Percentiles rank a stretch among this genome's conserved stretches.
Evolutionary conservation across 2,113 vertebrate genomes (phyloP).

Genomic region (Meriones unguiculatus): DNA sequence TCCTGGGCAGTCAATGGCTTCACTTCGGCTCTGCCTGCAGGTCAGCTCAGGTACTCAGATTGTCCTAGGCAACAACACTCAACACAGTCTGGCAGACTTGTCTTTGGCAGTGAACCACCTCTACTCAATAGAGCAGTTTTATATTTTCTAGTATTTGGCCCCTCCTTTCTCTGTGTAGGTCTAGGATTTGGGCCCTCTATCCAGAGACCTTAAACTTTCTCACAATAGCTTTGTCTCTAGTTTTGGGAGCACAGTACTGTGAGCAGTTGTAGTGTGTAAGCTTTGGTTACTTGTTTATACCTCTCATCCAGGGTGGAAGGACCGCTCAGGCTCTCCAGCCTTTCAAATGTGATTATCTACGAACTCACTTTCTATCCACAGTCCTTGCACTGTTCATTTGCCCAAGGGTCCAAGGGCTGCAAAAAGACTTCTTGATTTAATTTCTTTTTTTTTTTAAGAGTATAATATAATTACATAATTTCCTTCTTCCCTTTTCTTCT

Average conservation of each 20-base stretch:
- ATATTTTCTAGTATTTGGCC: background rate
- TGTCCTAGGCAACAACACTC: background rate
- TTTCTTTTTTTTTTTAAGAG: background rate
- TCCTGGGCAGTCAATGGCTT: background rate
- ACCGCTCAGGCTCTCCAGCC: background rate
- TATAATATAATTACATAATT: background rate
- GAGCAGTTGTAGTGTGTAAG: background rate
- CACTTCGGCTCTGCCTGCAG: background rate
- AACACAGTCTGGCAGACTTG: background rate
- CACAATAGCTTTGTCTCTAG: background rate
- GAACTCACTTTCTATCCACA: background rate
- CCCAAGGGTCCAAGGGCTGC: background rate
- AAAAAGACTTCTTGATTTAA: background rate
- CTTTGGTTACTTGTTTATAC: background rate
- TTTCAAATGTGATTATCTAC: slow-evolving; percentile 27
- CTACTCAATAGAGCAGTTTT: background rate
- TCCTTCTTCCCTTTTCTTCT: too few species aligned
- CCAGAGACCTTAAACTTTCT: background rate
- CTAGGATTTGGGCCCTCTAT: background rate
- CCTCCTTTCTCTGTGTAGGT: background rate
- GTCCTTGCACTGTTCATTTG: background rate
- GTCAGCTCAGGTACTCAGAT: background rate
- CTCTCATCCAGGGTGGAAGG: background rate
- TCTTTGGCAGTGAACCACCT: background rate
- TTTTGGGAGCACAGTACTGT: background rate